Conservation (phyloP, 2,888 invertebrate species). For the Gibbula magus region DNA sequence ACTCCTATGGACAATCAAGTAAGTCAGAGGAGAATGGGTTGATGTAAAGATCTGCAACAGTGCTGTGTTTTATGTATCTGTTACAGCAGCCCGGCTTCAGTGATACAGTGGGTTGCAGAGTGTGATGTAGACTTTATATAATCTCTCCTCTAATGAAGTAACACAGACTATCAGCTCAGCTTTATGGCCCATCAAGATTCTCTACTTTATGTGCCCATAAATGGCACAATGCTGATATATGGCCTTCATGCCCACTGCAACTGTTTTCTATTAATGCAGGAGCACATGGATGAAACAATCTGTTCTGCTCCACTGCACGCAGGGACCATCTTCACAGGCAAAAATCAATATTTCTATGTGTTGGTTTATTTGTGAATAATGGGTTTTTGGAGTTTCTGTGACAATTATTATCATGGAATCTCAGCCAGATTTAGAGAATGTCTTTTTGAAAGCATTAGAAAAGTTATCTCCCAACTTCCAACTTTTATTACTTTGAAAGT, state of each 20-base stretch:
- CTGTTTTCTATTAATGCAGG: neutral
- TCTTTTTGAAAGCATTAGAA: neutral
- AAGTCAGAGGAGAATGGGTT: neutral
- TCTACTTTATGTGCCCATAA: constrained; percentile 14
- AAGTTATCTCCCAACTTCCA: neutral
- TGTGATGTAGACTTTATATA: constrained; percentile 23
- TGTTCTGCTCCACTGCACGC: neutral
- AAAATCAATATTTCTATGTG: too few relatives aligned
- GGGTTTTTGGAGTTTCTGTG: too few relatives aligned
- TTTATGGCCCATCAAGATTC: constrained; percentile 21
- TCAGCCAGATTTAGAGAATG: neutral
- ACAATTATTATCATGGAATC: neutral
- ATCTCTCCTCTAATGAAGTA: constrained; percentile 19
- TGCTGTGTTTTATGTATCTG: neutral
- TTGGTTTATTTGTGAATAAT: too few relatives aligned
- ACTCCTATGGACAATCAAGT: constrained; percentile 16
- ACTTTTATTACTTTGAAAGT: neutral
- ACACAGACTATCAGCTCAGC: neutral
- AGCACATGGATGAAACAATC: constrained; percentile 14
- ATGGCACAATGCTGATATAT: constrained; percentile 2
- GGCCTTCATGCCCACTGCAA: neutral
- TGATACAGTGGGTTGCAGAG: neutral
- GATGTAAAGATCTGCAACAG: constrained; percentile 14
- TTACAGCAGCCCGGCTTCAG: neutral
- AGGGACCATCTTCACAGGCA: neutral